Evolutionary conservation across 2,888 invertebrate genomes (phyloP).

Genomic region (Mactromeris polynyma): DNA sequence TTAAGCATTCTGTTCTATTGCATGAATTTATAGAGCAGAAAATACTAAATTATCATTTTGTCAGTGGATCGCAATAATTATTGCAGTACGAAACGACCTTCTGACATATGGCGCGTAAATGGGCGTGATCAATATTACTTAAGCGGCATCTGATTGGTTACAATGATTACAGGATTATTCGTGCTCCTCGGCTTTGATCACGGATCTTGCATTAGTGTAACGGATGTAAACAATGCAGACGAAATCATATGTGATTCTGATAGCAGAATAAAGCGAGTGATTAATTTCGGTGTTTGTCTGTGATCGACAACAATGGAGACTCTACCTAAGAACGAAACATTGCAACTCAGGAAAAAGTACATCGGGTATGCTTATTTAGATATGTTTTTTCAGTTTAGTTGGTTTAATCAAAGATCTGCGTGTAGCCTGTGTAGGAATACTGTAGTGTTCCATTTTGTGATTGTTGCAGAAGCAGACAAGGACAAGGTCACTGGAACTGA

Average conservation of each 20-base stretch:
- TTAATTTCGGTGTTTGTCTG: not conserved
- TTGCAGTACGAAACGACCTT: too few species aligned
- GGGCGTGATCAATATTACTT: conserved; percentile 30
- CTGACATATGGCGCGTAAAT: conserved; percentile 55
- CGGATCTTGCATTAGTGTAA: conserved; percentile 6
- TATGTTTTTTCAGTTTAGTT: not conserved
- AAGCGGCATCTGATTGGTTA: not conserved
- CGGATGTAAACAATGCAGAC: conserved; percentile 30
- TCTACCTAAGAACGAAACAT: conserved; percentile 71
- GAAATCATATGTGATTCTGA: not conserved
- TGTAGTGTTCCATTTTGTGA: not conserved
- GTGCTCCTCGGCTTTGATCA: conserved; percentile 32
- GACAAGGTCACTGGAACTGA: not conserved
- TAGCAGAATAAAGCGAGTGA: not conserved
- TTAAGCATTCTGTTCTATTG: too few species aligned
- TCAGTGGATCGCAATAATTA: too few species aligned
- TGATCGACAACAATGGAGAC: conserved; percentile 62
- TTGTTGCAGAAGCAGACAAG: not conserved
- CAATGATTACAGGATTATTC: conserved; percentile 22
- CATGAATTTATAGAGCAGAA: too few species aligned
- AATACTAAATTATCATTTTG: too few species aligned
- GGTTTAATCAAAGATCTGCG: too few species aligned
- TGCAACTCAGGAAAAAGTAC: conserved; percentile 71
- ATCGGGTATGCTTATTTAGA: conserved; percentile 66
- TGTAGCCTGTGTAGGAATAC: too few species aligned